Percentiles rank a stretch among this genome's conserved stretches.
These are phyloP conservation scores for Tursiops truncatus DNA, from an alignment of 2,113 vertebrate species.

Conservation along the genomic window DNA sequence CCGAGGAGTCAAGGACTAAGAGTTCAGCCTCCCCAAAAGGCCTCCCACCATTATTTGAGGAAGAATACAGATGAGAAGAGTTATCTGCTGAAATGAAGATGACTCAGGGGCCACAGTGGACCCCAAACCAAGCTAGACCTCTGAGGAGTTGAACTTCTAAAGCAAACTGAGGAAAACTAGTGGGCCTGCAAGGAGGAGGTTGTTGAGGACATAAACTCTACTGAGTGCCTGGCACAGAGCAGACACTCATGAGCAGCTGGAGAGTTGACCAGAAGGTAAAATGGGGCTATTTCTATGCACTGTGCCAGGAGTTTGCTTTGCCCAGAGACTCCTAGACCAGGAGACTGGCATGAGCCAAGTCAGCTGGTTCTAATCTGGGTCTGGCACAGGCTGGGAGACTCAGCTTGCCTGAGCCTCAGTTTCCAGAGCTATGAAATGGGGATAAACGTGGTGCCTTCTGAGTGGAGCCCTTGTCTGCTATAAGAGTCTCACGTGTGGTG, in stretches of 20 bases:
- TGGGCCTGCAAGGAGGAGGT: not conserved
- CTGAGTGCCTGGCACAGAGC: not conserved
- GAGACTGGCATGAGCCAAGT: not conserved
- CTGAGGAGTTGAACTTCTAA: not conserved
- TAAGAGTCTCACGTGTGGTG: not conserved
- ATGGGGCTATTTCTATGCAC: not conserved
- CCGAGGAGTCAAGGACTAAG: not conserved
- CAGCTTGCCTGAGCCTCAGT: not conserved
- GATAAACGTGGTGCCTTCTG: not conserved
- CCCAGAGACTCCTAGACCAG: not conserved
- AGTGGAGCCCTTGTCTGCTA: not conserved
- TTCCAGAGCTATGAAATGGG: not conserved
- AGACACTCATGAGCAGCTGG: rapidly evolving
- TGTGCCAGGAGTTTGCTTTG: not conserved
- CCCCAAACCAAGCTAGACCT: not conserved
- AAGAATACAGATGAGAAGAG: not conserved
- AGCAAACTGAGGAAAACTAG: not conserved
- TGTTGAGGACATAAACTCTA: not conserved
- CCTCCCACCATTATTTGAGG: not conserved
- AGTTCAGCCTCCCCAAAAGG: not conserved
- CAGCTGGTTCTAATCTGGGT: not conserved
- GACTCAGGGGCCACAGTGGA: not conserved
- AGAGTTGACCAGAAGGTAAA: not conserved
- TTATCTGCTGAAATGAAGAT: not conserved
- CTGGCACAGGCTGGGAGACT: not conserved